These are phyloP conservation scores for Melikaiella ostensackeni DNA, from an alignment of 2,888 invertebrate species.

Conservation along the genomic window DNA sequence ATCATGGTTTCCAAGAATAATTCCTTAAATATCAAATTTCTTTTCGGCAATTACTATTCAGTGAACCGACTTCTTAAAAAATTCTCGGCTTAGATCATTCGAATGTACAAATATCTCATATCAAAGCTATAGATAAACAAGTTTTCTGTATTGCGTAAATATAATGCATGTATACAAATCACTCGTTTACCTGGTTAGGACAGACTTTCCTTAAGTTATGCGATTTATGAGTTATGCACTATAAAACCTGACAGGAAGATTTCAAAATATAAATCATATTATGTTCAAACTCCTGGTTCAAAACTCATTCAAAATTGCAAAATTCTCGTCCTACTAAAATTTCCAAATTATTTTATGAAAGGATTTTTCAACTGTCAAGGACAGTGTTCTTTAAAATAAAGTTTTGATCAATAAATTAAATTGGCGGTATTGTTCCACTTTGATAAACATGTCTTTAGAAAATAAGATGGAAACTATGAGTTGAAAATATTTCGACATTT, in stretches of 20 bases:
- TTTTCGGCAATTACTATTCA: too few relatives aligned
- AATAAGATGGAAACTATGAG: not conserved
- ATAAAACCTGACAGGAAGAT: too few relatives aligned
- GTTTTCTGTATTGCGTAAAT: not conserved
- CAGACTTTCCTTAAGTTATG: not conserved
- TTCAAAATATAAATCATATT: too few relatives aligned
- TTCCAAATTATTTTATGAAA: too few relatives aligned
- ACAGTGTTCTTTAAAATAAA: too few relatives aligned
- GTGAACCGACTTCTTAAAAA: not conserved
- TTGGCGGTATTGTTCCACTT: not conserved
- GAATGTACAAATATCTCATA: not conserved
- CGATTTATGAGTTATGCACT: not conserved
- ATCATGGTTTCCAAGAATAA: too few relatives aligned
- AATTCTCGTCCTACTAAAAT: not conserved
- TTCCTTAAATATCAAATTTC: too few relatives aligned
- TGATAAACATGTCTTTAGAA: not conserved
- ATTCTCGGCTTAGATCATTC: not conserved
- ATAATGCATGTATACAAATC: not conserved
- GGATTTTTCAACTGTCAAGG: too few relatives aligned
- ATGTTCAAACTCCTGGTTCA: not conserved
- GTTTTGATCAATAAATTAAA: not conserved
- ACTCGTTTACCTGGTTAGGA: not conserved
- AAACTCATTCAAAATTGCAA: not conserved
- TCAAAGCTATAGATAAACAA: not conserved
- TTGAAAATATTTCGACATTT: conserved; percentile 38